Conservation (phyloP, 2,888 invertebrate genomes). For the Tenodera sinensis region DNA sequence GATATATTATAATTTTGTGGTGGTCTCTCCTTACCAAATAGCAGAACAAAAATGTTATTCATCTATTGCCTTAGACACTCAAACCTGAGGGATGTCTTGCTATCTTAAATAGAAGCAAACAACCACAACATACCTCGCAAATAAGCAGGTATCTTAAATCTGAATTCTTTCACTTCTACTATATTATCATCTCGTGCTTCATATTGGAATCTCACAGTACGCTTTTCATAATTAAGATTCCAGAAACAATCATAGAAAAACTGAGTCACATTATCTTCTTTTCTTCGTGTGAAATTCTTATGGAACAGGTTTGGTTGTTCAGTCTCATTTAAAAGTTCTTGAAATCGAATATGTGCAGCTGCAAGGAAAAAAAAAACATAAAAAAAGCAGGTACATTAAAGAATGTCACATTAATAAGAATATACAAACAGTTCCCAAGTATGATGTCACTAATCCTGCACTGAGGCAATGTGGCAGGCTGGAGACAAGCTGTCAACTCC, state of each 20-base stretch:
- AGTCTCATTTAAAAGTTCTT: background rate
- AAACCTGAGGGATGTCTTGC: too few species aligned
- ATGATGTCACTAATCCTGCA: too few species aligned
- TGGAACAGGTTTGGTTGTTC: background rate
- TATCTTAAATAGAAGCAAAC: too few species aligned
- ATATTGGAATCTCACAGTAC: background rate
- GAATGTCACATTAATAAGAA: too few species aligned
- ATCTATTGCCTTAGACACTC: too few species aligned
- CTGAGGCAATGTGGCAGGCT: too few species aligned
- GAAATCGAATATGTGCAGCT: background rate
- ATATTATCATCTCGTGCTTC: background rate
- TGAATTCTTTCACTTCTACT: background rate
- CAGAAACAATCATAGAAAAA: background rate
- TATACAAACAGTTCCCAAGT: too few species aligned
- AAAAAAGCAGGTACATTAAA: too few species aligned
- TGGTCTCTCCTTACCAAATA: too few species aligned
- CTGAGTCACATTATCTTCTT: background rate
- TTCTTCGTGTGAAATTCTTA: background rate
- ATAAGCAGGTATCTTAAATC: background rate
- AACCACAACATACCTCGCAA: background rate
- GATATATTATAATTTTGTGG: too few species aligned
- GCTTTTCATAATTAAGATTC: background rate
- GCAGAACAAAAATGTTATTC: too few species aligned
- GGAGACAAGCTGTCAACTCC: too few species aligned
- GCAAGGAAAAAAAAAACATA: background rate